phyloP scores from a whole-genome alignment of 2,113 vertebrate species.

The Elgaria multicarinata region DNA sequence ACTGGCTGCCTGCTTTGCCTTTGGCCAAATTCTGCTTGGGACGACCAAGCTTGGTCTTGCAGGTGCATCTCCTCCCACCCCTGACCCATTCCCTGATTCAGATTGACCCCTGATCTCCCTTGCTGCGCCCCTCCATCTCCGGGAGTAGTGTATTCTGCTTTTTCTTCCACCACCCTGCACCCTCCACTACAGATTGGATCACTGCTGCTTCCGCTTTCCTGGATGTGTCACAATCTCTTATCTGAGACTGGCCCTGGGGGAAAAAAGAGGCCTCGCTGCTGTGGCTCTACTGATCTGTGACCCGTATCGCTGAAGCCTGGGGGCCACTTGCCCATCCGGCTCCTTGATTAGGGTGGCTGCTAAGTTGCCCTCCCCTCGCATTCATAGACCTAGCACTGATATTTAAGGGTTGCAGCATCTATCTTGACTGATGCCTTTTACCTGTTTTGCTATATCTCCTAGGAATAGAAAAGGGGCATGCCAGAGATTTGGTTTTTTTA shows the following conservation, averaged over 20 bases:
- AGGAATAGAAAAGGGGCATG: background rate
- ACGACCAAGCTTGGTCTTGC: background rate
- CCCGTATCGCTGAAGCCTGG: background rate
- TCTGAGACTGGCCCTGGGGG: background rate
- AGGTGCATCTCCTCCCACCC: no score
- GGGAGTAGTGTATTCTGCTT: background rate
- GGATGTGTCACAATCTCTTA: background rate
- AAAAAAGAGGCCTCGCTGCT: background rate
- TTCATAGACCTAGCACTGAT: no score
- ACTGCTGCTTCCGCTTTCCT: background rate
- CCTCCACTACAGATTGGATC: background rate
- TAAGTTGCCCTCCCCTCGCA: background rate
- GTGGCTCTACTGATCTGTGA: background rate
- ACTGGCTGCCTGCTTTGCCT: background rate
- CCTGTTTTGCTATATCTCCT: background rate
- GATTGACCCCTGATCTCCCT: background rate
- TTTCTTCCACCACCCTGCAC: background rate
- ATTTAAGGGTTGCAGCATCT: background rate
- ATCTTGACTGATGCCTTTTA: background rate
- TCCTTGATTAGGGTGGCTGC: background rate
- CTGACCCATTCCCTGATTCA: background rate
- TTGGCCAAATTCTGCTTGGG: background rate
- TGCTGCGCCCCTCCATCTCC: background rate
- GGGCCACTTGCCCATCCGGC: background rate
- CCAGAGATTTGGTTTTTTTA: background rate